Evolutionary conservation across 2,888 invertebrate genomes (phyloP), one percentile per base, ranked within the genome.

Genomic region (Thelaira solivaga): DNA sequence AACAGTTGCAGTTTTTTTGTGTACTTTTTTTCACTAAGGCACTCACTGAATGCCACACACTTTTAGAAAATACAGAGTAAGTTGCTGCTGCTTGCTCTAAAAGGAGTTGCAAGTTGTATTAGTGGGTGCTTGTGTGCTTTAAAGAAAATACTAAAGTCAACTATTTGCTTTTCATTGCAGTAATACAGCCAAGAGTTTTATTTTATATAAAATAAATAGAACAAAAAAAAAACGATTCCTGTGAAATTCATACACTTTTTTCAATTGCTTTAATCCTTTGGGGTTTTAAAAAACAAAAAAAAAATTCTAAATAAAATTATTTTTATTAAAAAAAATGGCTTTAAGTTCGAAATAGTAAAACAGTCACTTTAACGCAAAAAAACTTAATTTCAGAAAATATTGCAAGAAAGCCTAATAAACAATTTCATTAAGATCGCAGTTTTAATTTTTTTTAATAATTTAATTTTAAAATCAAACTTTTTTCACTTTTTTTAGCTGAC

Each of bases 91-190:
- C 45, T 20, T 22, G 20, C n/a, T 18, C 10, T n/a, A 55, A 36
- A 20, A 61, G 45, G 10, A 5, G 29, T 24, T n/a, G n/a, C n/a
- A n/a, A n/a, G n/a, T n/a, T n/a, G n/a, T n/a, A n/a, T n/a, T n/a
- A n/a, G n/a, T 24, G 7, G 2, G 26, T 31, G 24, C 36, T 7
- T 34, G 20, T 53, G 3, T 6, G 1, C 39, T 22, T n/a, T 0
- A n/a, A 4, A 24, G 36, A 24, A 67, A 8, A 22, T 36, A 26
- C 1, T 5, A 43, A 45, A 76, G 65, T 61, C 68, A 77, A 73
- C 73, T 77, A 72, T 73, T 77, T 77, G 73, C 62, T 73, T 73
- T 73, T 59, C 64, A 77, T 64, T 73, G 73, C 68, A 73, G 73
- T 73, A 45, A 41, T 51, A 64, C 69, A 26, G 68, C 73, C 68